phyloP scores from a whole-genome alignment of 2,797 vertebrate species.

The Amniataba percoides region DNA sequence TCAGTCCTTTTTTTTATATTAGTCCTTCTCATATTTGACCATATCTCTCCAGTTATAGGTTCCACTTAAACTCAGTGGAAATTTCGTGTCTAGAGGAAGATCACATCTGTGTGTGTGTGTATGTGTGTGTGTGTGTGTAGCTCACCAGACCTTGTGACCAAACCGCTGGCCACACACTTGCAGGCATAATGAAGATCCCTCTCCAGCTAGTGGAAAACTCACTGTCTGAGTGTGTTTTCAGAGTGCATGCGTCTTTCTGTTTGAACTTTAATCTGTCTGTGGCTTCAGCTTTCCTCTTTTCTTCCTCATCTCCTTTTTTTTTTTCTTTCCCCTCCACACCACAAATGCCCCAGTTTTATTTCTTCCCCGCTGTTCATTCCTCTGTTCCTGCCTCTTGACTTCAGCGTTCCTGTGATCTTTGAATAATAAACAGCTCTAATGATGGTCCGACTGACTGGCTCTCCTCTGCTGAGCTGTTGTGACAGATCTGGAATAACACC shows the following conservation, averaged over 20 bases:
- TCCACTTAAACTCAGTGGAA: constrained; percentile 39
- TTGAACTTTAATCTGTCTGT: constrained; percentile 27
- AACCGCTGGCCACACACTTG: constrained; percentile 48
- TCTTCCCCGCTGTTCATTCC: neutral
- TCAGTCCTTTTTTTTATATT: no score
- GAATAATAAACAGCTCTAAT: constrained; percentile 52
- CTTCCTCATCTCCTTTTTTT: neutral
- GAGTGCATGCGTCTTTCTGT: constrained; percentile 17
- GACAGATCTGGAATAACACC: constrained; percentile 55
- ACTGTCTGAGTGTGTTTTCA: constrained; percentile 14
- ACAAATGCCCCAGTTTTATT: constrained; percentile 16
- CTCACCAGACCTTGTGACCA: constrained; percentile 25
- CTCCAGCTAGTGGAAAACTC: constrained; percentile 36
- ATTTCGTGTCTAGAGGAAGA: constrained; percentile 25
- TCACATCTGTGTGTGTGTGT: constrained; percentile 12
- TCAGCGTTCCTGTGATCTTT: constrained; percentile 2
- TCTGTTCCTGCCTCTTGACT: neutral
- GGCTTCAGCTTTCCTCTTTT: constrained; percentile 7
- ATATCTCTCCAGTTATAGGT: neutral
- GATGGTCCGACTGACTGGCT: constrained; percentile 17
- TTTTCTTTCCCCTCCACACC: neutral
- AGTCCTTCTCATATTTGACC: neutral
- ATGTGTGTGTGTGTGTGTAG: neutral
- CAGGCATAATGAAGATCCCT: constrained; percentile 26
- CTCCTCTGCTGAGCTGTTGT: constrained; percentile 42